Evolutionary conservation across 2,888 invertebrate species (phyloP), one percentile per base, ranked within the genome.

Genomic region (Auanema freiburgensis): DNA sequence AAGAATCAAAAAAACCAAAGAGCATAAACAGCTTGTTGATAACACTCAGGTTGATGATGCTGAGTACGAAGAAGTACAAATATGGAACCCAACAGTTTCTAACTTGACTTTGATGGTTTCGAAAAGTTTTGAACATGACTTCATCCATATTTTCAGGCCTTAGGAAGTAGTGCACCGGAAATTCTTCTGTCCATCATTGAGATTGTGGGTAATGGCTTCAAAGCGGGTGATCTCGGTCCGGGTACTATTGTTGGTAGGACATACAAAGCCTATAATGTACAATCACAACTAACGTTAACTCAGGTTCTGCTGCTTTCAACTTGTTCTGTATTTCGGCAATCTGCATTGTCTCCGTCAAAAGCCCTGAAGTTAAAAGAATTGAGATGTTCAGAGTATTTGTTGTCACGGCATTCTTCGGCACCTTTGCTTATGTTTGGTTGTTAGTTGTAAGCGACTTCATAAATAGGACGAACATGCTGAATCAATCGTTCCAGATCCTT

Each of bases 61-160:
- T 11, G 68, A 71, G 16, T 77, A 88, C n/a, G 92, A 93, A 82
- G 69, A 73, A 56, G 91, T 92, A 73, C 88, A 95, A 50, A 63
- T 77, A 14, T 77, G 77, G 76, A 88, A 88, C 69, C 87, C 87
- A 72, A 88, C 88, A 0, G 88, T 88, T 1, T 88, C 88, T 57
- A 88, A 88, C 74, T 79, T 88, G 51, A 87, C 88, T 1, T 81
- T 88, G 4, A 87, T 88, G 87, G 71, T 71, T 46, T 46, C 16
- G 6, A 5, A 5, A 6, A 46, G 3, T 46, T 18, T 5, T 46
- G 10, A 46, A 18, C 33, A 33, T 5, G 4, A 5, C 8, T 5
- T 33, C 33, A 56, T 46, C 33, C 41, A 41, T 3, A 25, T 50
- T 46, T 55, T 21, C 52, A 71, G 71, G 88, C 88, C 1, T 84